Conservation (phyloP, 2,888 invertebrate genomes). For the Ornithoptera priamus region DNA sequence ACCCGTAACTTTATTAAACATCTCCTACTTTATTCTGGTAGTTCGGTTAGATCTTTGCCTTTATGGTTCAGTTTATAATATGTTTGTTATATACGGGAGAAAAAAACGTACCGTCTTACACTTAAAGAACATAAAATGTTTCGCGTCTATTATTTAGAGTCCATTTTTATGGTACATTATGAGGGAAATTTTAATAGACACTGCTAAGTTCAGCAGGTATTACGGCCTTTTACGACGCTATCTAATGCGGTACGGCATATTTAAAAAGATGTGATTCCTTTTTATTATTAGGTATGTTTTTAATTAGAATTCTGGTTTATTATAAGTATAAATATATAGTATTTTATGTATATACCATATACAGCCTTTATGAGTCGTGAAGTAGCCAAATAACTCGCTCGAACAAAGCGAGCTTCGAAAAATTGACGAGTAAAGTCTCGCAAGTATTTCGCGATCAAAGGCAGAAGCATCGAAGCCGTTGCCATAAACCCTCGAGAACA, state of each 20-base stretch:
- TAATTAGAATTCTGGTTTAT: background rate
- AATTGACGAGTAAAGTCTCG: slow-evolving; percentile 53
- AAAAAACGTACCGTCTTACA: slow-evolving; percentile 60
- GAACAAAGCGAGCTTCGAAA: slow-evolving; percentile 55
- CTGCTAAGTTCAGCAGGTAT: slow-evolving; percentile 41
- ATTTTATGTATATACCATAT: background rate
- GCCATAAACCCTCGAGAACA: slow-evolving; percentile 44
- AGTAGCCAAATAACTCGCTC: slow-evolving; percentile 52
- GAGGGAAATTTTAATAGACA: slow-evolving; percentile 30
- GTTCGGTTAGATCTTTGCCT: slow-evolving; percentile 57
- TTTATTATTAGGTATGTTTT: background rate
- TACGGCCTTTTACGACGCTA: slow-evolving; percentile 47
- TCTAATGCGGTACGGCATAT: slow-evolving; percentile 5
- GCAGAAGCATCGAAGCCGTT: slow-evolving; percentile 47
- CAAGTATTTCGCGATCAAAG: slow-evolving; percentile 66
- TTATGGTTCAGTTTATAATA: slow-evolving; percentile 73
- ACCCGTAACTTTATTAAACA: slow-evolving; percentile 71
- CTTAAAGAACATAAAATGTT: slow-evolving; percentile 49
- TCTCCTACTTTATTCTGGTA: slow-evolving; percentile 56
- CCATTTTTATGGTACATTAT: slow-evolving; percentile 23
- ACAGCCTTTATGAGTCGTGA: slow-evolving; percentile 40
- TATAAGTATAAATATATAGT: background rate
- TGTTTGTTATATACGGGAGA: slow-evolving; percentile 62
- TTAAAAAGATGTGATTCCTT: background rate
- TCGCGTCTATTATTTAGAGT: slow-evolving; percentile 33